Evolutionary conservation across 2,888 invertebrate genomes (phyloP).

Genomic region (Nephrocerus scutellatus): DNA sequence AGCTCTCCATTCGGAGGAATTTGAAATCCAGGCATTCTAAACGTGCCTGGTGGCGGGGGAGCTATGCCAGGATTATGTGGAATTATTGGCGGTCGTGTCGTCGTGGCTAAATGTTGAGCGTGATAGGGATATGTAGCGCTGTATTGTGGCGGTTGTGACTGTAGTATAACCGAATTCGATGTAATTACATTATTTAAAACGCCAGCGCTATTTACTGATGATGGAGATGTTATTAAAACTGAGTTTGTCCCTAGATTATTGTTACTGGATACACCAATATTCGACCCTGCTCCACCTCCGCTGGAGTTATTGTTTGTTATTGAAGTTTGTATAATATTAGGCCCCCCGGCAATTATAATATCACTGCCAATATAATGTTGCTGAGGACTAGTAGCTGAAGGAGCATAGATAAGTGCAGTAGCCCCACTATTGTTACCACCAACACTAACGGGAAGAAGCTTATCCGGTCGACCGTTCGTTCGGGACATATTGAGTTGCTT

Average conservation of each 20-base stretch:
- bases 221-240: conserved; percentile 40
- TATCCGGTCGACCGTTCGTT: conserved; percentile 40
- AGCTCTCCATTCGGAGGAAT: conserved; percentile 52
- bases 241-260: conserved; percentile 27
- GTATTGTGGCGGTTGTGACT: conserved; percentile 33
- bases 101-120: conserved; percentile 30
- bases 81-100: conserved; percentile 35
- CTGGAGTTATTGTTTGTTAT: conserved; percentile 27
- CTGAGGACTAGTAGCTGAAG: conserved; percentile 24
- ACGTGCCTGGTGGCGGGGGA: conserved; percentile 33
- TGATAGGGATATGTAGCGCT: conserved; percentile 41
- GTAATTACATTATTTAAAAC: conserved; percentile 33
- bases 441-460: conserved; percentile 29
- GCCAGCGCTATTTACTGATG: conserved; percentile 27
- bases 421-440: conserved; percentile 25
- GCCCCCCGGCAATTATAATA: conserved; percentile 23
- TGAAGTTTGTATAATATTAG: conserved; percentile 27
- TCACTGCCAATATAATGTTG: conserved; percentile 28
- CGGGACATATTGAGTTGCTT: conserved; percentile 41
- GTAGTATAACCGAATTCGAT: conserved; percentile 31
- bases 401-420: conserved; percentile 28
- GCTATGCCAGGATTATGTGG: conserved; percentile 36
- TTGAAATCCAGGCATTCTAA: conserved; percentile 45
- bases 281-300: conserved; percentile 16
- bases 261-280: conserved; percentile 18